Evolutionary conservation across 2,888 invertebrate species (phyloP).

Genomic region (Halictus quadricinctus): DNA sequence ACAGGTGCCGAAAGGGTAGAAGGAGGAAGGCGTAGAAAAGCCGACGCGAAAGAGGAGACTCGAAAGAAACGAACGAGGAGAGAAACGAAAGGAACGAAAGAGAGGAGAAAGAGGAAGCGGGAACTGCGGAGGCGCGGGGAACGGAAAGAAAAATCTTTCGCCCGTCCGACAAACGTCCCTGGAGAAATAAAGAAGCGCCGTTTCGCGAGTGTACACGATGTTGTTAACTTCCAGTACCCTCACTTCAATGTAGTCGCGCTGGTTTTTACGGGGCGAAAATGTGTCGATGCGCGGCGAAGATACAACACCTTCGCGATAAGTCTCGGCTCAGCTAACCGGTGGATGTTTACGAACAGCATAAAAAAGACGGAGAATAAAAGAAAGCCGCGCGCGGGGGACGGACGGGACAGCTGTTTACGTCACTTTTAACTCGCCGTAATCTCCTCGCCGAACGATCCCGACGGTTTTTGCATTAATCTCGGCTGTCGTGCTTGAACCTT

Average conservation of each 20-base stretch:
- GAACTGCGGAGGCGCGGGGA: not conserved
- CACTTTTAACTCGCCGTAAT: slow-evolving; percentile 37
- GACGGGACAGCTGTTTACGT: slow-evolving; percentile 23
- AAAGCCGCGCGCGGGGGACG: not conserved
- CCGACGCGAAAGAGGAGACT: slow-evolving; percentile 17
- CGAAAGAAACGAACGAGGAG: slow-evolving; percentile 3
- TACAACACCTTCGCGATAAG: slow-evolving; percentile 52
- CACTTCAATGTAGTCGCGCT: slow-evolving; percentile 37
- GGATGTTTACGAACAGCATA: slow-evolving; percentile 42
- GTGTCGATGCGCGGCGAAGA: slow-evolving; percentile 45
- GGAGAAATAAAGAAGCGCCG: slow-evolving; percentile 73
- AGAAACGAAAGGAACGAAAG: not conserved
- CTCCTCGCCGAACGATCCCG: not conserved
- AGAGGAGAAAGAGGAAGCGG: slow-evolving; percentile 1
- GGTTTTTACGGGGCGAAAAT: slow-evolving; percentile 52
- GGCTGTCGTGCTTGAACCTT: not conserved
- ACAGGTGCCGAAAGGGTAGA: slow-evolving; percentile 19
- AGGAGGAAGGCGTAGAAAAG: slow-evolving; percentile 15
- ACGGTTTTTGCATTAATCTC: slow-evolving; percentile 19
- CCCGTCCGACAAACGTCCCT: slow-evolving; percentile 63
- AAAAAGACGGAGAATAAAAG: slow-evolving; percentile 31
- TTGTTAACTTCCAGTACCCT: slow-evolving; percentile 48
- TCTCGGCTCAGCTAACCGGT: slow-evolving; percentile 47
- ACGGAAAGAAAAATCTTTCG: slow-evolving; percentile 56
- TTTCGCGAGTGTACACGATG: slow-evolving; percentile 50